Evolutionary conservation across 2,888 invertebrate species (phyloP).

Genomic region (Lacanobia oleracea): DNA sequence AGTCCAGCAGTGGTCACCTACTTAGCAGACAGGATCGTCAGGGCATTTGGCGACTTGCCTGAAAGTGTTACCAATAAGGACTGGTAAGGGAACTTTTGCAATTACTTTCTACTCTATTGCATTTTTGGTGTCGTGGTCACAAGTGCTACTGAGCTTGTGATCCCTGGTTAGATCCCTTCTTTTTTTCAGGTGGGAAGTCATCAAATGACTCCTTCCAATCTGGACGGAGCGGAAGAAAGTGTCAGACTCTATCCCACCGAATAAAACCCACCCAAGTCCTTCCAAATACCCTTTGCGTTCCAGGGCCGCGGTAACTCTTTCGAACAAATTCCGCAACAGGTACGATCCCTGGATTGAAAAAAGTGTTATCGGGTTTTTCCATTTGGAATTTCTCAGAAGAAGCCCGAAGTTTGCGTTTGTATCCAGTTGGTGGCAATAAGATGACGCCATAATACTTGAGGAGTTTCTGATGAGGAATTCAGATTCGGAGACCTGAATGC

Average conservation of each 20-base stretch:
- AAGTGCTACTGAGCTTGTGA: neutral
- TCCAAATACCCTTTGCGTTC: no score
- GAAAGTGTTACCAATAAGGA: slow-evolving; percentile 94
- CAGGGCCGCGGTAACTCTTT: no score
- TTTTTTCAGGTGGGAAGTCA: no score
- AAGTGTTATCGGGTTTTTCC: neutral
- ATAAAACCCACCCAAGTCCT: no score
- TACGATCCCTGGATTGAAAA: neutral
- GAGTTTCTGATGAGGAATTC: no score
- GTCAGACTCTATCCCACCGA: no score
- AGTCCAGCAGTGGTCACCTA: slow-evolving; percentile 95
- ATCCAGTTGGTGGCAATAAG: neutral
- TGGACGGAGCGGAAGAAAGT: no score
- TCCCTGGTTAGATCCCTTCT: no score
- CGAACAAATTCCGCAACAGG: no score
- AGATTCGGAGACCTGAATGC: no score
- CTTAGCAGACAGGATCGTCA: slow-evolving; percentile 93
- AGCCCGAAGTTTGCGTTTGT: neutral
- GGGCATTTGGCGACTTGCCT: slow-evolving; percentile 92
- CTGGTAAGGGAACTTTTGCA: slow-evolving; percentile 89
- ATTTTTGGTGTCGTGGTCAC: neutral
- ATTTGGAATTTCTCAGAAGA: neutral
- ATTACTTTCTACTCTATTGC: neutral
- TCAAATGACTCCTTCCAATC: no score
- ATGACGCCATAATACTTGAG: neutral